These are phyloP conservation scores for Tipula unca DNA, from an alignment of 2,888 invertebrate species.

Conservation along the genomic window DNA sequence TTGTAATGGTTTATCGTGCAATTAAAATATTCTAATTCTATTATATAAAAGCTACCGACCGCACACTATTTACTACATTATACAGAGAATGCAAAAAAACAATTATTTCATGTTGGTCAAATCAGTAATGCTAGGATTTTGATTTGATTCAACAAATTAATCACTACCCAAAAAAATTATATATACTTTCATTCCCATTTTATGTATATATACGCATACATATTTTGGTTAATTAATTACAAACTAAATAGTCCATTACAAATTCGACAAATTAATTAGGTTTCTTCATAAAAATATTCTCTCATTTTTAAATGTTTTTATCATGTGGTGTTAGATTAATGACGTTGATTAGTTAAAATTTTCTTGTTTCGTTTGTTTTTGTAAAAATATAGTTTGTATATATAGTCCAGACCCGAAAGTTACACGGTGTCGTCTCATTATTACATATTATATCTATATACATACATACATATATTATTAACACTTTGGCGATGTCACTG, in stretches of 20 bases:
- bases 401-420: background rate
- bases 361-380: background rate
- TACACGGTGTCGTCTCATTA: background rate
- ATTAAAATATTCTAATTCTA: background rate
- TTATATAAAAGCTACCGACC: background rate
- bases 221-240: constrained; percentile 2
- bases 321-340: constrained; percentile 17
- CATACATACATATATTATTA: background rate
- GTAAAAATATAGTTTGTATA: background rate
- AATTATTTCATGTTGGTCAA: background rate
- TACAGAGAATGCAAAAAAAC: background rate
- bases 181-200: background rate
- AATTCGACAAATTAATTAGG: constrained; percentile 22
- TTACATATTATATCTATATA: background rate
- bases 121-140: constrained; percentile 9
- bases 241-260: constrained; percentile 21
- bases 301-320: background rate
- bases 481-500: background rate
- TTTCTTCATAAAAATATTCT: background rate
- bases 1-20: background rate
- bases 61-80: no score
- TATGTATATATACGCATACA: no score
- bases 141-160: constrained; percentile 18
- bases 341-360: background rate
- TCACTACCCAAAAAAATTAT: background rate